A percentile compares a stretch with the other conserved stretches of the same genome.
Evolutionary conservation across 2,113 vertebrate genomes (phyloP).

Genomic region (Campylomormyrus numenius): DNA sequence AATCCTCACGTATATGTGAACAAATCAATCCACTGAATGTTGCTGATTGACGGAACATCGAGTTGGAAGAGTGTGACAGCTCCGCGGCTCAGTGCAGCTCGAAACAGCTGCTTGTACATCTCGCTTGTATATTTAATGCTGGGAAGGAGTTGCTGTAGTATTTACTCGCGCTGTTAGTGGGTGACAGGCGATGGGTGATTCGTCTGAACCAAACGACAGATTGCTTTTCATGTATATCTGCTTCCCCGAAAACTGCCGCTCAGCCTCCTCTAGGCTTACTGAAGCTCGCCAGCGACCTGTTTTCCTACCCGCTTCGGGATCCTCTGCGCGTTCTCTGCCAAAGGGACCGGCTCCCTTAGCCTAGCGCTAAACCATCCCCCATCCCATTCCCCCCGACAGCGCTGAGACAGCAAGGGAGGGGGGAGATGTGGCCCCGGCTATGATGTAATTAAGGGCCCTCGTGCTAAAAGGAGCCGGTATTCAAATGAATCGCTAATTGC

Average conservation of each 20-base stretch:
- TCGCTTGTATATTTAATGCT: background rate
- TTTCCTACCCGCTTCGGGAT: background rate
- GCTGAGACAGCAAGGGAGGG: slow-evolving; percentile 34
- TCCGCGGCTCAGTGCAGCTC: background rate
- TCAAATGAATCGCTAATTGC: slow-evolving; percentile 84
- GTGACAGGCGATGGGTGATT: background rate
- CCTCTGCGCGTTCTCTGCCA: background rate
- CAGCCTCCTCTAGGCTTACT: background rate
- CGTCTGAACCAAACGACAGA: background rate
- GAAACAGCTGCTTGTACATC: background rate
- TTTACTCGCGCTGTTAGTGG: background rate
- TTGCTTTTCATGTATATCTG: background rate
- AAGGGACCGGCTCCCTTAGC: background rate
- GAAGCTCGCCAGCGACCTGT: background rate
- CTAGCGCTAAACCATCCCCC: background rate
- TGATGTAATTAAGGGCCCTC: slow-evolving; percentile 73
- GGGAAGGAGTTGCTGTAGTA: background rate
- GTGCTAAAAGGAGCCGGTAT: slow-evolving; percentile 76
- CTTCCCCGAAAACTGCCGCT: background rate
- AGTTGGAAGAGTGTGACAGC: background rate
- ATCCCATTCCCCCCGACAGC: slow-evolving; percentile 16
- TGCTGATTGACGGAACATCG: background rate
- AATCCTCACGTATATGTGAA: background rate
- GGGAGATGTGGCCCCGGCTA: slow-evolving; percentile 46
- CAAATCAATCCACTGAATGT: background rate